These are phyloP conservation scores for Hyphantria cunea DNA, from an alignment of 1,140 invertebrate genomes.

Conservation along the genomic window DNA sequence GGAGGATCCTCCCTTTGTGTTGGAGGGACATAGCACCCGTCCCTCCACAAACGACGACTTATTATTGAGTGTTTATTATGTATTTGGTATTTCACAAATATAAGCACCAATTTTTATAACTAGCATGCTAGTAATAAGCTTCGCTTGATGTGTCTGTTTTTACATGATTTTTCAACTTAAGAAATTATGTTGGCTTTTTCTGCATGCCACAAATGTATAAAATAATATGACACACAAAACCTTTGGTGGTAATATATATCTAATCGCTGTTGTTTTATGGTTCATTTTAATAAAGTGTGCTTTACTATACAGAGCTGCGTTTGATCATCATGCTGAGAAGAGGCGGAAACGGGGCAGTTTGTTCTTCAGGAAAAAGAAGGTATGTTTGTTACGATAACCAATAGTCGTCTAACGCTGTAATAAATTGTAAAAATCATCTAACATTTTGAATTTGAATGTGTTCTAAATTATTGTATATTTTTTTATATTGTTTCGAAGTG, in stretches of 20 bases:
- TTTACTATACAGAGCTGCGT: constrained; percentile 83
- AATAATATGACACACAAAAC: not conserved
- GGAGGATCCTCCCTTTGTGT: too few species aligned
- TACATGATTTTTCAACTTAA: constrained; percentile 11
- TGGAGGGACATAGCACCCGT: too few species aligned
- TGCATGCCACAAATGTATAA: constrained; percentile 21
- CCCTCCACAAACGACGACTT: too few species aligned
- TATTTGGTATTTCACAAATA: not conserved
- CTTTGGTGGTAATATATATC: not conserved
- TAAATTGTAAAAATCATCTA: too few species aligned
- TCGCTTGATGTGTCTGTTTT: constrained; percentile 40
- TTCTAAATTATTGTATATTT: too few species aligned
- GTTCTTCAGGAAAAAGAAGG: constrained; percentile 95
- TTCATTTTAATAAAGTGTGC: constrained; percentile 21
- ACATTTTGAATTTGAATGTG: too few species aligned
- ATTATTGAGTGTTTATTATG: not conserved
- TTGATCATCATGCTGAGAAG: constrained; percentile 91
- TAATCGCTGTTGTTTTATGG: not conserved
- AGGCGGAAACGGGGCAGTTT: constrained; percentile 92
- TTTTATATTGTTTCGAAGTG: too few species aligned
- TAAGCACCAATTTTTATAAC: constrained; percentile 6
- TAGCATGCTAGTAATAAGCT: constrained; percentile 42
- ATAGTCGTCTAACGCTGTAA: not conserved
- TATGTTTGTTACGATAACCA: constrained; percentile 29
- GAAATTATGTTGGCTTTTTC: constrained; percentile 15